Conservation (phyloP, 2,888 invertebrate genomes). For the Drosophila ochracea region DNA sequence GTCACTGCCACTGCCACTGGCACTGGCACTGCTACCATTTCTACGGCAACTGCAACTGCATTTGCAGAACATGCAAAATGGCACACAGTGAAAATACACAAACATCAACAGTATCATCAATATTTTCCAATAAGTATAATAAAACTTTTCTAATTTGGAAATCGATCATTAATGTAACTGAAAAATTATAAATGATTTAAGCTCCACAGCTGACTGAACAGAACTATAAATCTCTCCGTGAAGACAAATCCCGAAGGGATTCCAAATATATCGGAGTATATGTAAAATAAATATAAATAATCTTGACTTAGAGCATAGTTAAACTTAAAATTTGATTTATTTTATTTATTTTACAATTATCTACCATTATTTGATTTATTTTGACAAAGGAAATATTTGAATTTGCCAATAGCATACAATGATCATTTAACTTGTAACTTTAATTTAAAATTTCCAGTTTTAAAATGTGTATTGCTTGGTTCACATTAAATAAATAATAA, state of each 20-base stretch:
- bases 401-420: too few relatives aligned
- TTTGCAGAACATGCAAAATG: constrained; percentile 29
- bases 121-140: neutral
- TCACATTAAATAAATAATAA: too few relatives aligned
- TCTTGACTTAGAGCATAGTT: neutral
- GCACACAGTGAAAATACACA: constrained; percentile 1
- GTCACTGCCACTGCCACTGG: constrained; percentile 19
- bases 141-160: neutral
- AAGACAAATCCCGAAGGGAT: too few relatives aligned
- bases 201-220: neutral
- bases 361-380: too few relatives aligned
- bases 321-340: too few relatives aligned
- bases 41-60: constrained; percentile 1
- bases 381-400: too few relatives aligned
- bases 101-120: neutral
- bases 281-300: neutral
- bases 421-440: neutral
- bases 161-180: neutral
- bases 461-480: too few relatives aligned
- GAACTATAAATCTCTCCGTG: neutral
- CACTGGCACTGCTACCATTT: constrained; percentile 11
- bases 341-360: too few relatives aligned
- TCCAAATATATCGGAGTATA: neutral
- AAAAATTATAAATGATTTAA: neutral
- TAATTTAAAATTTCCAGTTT: neutral